Evolutionary conservation across 2,113 vertebrate species (phyloP), one percentile per base, ranked within the genome.

Genomic region (Ancistrus triradiatus): DNA sequence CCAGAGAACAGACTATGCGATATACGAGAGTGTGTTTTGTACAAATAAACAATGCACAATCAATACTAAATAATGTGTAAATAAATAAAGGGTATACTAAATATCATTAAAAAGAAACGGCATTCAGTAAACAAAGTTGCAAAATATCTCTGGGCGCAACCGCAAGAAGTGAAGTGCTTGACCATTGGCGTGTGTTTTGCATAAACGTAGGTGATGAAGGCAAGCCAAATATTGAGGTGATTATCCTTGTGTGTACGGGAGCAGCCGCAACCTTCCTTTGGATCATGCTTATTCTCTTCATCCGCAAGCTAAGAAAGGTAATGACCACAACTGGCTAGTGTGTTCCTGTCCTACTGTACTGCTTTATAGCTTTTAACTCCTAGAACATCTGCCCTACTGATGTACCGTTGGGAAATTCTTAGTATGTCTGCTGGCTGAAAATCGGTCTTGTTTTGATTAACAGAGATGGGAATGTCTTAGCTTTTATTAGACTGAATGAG

Each of bases 271-370:
- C 92, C 0, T 92, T 95, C 79, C 93, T 97, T 74, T 97, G 94
- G 94, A 87, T 97, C 17, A 92, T 95, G 65, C 88, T 97, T 9
- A 93, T 93, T 43, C 84, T 97, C 6, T 93, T 95, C 75, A 95
- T 95, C 33, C 89, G 93, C 48, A 97, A 95, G 59, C 81, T 97
- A 4, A 86, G 91, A 70, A 97, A 93, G 90, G 93, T 94, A 78
- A 84, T 7, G 18, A 27, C 31, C 21, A 15, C 19, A 14, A 6
- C 25, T 24, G 24, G 4, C 24, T 27, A 50, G 3, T n/a, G n/a
- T n/a, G n/a, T n/a, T n/a, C n/a, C n/a, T n/a, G n/a, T n/a, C n/a
- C n/a, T n/a, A n/a, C n/a, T n/a, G n/a, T n/a, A n/a, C n/a, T n/a
- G n/a, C n/a, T n/a, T n/a, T n/a, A n/a, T n/a, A n/a, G n/a, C n/a